These are phyloP conservation scores for Drosophila conformis DNA, from an alignment of 2,888 invertebrate genomes.

Conservation along the genomic window DNA sequence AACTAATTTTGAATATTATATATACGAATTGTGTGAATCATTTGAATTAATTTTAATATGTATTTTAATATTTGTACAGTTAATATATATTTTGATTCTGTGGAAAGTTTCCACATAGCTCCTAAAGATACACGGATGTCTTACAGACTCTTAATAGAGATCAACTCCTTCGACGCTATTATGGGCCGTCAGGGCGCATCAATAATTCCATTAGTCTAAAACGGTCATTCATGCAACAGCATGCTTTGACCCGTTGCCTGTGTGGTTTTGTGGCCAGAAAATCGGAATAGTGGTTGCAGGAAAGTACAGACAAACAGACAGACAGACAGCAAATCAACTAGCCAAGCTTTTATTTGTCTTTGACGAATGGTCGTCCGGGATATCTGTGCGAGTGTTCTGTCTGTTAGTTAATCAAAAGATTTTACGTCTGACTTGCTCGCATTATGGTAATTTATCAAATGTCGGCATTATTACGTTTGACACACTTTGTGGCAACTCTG, in stretches of 20 bases:
- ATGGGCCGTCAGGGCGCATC: conserved; percentile 18
- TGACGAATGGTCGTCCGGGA: conserved; percentile 48
- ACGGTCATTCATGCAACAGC: conserved; percentile 33
- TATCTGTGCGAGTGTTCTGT: conserved; percentile 20
- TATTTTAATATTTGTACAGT: too few species aligned
- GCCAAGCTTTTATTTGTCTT: conserved; percentile 47
- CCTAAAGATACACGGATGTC: background rate
- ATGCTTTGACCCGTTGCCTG: background rate
- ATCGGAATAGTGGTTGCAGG: conserved; percentile 12
- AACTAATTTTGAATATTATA: background rate
- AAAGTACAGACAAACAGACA: background rate
- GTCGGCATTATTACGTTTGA: conserved; percentile 34
- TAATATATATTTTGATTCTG: background rate
- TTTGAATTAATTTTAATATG: background rate
- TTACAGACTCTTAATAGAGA: background rate
- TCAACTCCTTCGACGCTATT: background rate
- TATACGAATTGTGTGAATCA: background rate
- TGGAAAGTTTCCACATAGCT: background rate
- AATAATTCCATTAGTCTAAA: conserved; percentile 57
- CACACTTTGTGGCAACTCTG: conserved; percentile 53
- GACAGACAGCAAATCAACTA: conserved; percentile 22
- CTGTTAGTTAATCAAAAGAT: conserved; percentile 74
- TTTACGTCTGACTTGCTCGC: conserved; percentile 76
- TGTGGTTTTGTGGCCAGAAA: conserved; percentile 12
- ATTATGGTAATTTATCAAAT: conserved; percentile 80